Conservation (phyloP, 2,888 invertebrate genomes). For the Trissolcus brochymenae region DNA sequence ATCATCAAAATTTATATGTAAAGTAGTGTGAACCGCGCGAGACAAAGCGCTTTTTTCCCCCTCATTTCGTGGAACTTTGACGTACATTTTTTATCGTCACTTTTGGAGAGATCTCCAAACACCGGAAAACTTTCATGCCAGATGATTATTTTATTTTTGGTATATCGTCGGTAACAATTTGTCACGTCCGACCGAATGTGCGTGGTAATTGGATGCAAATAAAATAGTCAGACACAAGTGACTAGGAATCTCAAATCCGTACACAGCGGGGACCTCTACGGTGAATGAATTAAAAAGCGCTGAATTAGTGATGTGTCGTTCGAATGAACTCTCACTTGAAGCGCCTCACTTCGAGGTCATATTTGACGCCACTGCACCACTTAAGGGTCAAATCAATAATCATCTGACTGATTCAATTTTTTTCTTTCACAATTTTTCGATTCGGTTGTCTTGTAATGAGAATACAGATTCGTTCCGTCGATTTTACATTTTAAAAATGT, state of each 20-base stretch:
- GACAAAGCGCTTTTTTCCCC: too few species aligned
- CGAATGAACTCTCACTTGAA: constrained; percentile 41
- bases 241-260: background rate
- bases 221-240: background rate
- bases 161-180: too few species aligned
- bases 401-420: constrained; percentile 43
- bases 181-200: too few species aligned
- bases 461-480: too few species aligned
- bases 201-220: too few species aligned
- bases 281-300: constrained; percentile 40
- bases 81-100: too few species aligned
- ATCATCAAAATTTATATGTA: constrained; percentile 3
- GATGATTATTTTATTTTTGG: too few species aligned
- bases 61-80: too few species aligned
- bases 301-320: constrained; percentile 41
- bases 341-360: constrained; percentile 46
- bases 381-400: constrained; percentile 56
- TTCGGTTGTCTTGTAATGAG: background rate
- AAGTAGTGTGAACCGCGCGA: too few species aligned
- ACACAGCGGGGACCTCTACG: background rate
- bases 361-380: constrained; percentile 53
- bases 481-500: too few species aligned
- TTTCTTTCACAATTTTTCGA: constrained; percentile 1
- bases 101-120: too few species aligned
- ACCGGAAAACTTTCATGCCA: too few species aligned